These are phyloP conservation scores for Eupithecia exiguata DNA, from an alignment of 2,888 invertebrate species.

Conservation along the genomic window DNA sequence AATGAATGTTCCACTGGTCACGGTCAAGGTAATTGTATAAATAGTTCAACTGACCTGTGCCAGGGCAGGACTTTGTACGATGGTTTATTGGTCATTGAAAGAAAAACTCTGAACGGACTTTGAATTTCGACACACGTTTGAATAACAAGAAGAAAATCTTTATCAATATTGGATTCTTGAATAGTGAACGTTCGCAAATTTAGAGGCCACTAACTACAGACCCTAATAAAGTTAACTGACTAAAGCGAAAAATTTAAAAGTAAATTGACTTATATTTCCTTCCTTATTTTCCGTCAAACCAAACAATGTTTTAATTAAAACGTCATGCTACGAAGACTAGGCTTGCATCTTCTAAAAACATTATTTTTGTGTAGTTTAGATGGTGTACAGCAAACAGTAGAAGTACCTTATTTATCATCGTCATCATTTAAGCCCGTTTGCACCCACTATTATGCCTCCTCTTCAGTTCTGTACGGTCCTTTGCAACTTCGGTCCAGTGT, in stretches of 20 bases:
- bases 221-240: not conserved
- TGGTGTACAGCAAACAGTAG: not conserved
- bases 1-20: conserved; percentile 8
- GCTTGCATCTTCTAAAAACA: not conserved
- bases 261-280: not conserved
- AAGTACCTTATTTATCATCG: not conserved
- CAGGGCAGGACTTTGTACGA: conserved; percentile 25
- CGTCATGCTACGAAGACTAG: not conserved
- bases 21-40: conserved; percentile 7
- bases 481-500: not conserved
- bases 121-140: not conserved
- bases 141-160: not conserved
- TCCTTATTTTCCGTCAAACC: not conserved
- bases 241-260: not conserved
- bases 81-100: not conserved
- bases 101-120: not conserved
- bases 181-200: not conserved
- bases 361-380: not conserved
- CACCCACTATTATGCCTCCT: not conserved
- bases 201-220: not conserved
- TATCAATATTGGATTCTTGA: not conserved
- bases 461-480: not conserved
- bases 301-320: not conserved
- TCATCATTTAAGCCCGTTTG: not conserved
- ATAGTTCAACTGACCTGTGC: conserved; percentile 33